Conservation (phyloP, 2,113 vertebrate genomes). For the Istiophorus platypterus region DNA sequence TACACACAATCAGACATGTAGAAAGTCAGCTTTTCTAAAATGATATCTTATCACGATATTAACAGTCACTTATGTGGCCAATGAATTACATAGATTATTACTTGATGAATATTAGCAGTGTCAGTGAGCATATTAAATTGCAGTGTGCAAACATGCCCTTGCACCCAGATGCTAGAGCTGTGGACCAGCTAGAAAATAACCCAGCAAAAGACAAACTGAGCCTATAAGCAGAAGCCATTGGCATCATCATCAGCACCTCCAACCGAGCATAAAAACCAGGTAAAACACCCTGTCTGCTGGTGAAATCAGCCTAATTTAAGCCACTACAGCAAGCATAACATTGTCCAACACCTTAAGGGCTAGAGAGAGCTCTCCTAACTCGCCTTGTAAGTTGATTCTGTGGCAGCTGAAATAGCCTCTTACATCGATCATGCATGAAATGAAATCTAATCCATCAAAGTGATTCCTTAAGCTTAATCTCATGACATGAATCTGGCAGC, state of each 20-base stretch:
- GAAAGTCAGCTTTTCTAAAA: conserved; percentile 22
- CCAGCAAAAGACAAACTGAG: conserved; percentile 41
- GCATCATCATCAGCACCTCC: conserved; percentile 50
- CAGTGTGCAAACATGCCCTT: conserved; percentile 37
- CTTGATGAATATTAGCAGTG: conserved; percentile 51
- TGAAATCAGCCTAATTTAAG: conserved; percentile 45
- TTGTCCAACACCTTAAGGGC: conserved; percentile 46
- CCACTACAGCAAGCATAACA: conserved; percentile 34
- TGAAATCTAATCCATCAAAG: conserved; percentile 60
- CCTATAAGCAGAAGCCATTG: conserved; percentile 54
- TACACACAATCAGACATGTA: conserved; percentile 5
- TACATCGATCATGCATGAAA: conserved; percentile 54
- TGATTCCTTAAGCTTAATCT: conserved; percentile 34
- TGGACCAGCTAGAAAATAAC: conserved; percentile 65
- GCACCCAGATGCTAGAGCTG: conserved; percentile 62
- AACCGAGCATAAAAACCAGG: conserved; percentile 37
- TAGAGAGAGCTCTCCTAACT: conserved; percentile 15
- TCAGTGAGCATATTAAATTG: conserved; percentile 61
- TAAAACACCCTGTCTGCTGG: conserved; percentile 22
- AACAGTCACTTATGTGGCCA: conserved; percentile 45
- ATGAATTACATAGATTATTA: conserved; percentile 47
- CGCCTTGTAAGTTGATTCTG: conserved; percentile 32
- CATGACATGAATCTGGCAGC: conserved; percentile 3
- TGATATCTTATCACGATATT: conserved; percentile 6
- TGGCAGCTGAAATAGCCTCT: conserved; percentile 47